These are phyloP conservation scores for Torymus auratus DNA, from an alignment of 2,888 invertebrate genomes.

Conservation along the genomic window DNA sequence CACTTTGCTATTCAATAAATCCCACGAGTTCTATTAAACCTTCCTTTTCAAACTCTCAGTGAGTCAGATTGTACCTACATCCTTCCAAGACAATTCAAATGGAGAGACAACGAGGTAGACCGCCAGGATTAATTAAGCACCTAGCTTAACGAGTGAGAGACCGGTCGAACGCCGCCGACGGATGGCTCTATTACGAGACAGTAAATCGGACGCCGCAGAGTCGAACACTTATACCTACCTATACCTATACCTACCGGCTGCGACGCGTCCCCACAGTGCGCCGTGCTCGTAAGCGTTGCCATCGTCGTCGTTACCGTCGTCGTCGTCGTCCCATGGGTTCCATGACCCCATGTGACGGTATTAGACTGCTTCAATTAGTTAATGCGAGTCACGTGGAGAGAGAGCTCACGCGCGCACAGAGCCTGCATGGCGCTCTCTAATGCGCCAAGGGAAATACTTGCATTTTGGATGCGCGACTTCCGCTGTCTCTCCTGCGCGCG, in stretches of 20 bases:
- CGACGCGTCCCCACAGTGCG: no score
- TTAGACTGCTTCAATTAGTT: conserved; percentile 70
- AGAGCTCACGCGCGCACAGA: conserved; percentile 1
- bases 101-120: no score
- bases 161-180: background rate
- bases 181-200: conserved; percentile 3
- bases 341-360: conserved; percentile 66
- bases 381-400: conserved; percentile 67
- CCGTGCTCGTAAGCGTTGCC: no score
- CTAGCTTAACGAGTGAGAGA: background rate
- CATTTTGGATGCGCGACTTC: conserved; percentile 51
- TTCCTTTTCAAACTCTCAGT: no score
- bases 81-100: no score
- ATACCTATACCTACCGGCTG: background rate
- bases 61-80: no score
- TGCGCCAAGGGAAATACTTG: conserved; percentile 67
- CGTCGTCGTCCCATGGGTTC: conserved; percentile 66
- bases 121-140: no score
- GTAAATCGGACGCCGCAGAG: background rate
- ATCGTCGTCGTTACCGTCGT: no score
- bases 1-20: no score
- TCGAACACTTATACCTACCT: conserved; percentile 10
- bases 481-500: background rate
- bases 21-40: no score
- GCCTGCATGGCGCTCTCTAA: conserved; percentile 43